Evolutionary conservation across 2,797 vertebrate species (phyloP).

Genomic region (Ctenopoma kingsleyae): DNA sequence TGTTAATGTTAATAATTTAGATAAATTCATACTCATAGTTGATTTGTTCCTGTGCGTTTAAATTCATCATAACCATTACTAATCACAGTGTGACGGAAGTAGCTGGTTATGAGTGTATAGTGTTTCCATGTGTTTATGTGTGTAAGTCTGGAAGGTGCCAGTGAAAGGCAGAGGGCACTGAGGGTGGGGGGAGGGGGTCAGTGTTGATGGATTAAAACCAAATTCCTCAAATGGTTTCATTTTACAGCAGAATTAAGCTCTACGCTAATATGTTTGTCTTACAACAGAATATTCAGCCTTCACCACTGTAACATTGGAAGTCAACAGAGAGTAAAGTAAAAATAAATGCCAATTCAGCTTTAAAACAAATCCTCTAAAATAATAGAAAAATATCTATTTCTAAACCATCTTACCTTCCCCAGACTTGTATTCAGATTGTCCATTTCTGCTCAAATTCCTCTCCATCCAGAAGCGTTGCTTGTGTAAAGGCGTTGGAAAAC

Average conservation of each 20-base stretch:
- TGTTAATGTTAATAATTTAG: background rate
- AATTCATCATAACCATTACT: background rate
- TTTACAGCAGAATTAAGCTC: slow-evolving; percentile 13
- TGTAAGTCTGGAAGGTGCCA: slow-evolving; percentile 32
- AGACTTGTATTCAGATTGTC: slow-evolving; percentile 74
- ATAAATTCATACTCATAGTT: background rate
- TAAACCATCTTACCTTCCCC: slow-evolving; percentile 86
- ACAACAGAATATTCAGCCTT: slow-evolving; percentile 1
- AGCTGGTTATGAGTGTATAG: slow-evolving; percentile 17
- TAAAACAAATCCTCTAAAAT: background rate
- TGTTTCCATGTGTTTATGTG: slow-evolving; percentile 49
- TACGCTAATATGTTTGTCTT: background rate
- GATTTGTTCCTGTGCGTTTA: background rate
- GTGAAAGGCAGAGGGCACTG: background rate
- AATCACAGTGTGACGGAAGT: slow-evolving; percentile 1
- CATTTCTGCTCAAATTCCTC: slow-evolving; percentile 71
- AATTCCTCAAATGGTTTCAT: slow-evolving; percentile 8
- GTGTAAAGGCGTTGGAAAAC: slow-evolving; percentile 63
- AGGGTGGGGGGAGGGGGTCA: background rate
- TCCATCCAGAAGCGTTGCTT: slow-evolving; percentile 58
- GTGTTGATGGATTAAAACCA: slow-evolving; percentile 20
- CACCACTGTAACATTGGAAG: background rate
- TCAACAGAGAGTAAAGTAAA: slow-evolving; percentile 3
- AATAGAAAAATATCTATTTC: background rate
- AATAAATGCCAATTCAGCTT: background rate